Base-by-base conservation (phyloP, 2,113 vertebrate genomes). In the Nesogale talazaci region DNA sequence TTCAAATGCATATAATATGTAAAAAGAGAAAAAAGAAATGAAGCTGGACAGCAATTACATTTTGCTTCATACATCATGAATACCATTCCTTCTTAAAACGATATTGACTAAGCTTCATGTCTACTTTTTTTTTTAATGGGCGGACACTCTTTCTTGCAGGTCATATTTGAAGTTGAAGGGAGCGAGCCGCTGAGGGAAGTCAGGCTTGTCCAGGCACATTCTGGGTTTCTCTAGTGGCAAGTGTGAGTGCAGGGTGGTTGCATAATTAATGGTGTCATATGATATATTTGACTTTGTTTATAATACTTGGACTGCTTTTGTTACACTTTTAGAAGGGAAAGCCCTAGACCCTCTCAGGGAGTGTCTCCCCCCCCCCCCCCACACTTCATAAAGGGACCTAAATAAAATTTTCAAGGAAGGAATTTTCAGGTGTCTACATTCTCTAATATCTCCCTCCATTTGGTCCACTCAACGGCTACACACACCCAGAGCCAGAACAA, bases 301-400 rank as follows among this genome's bases (percentile, higher is more conserved):
- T n/a, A 29, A 31, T 19, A 76, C 3, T 1, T 38, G 40, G 52
- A 29, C 17, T 2, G 40, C 7, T 11, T 56, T 59, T 12, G 12
- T 16, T 42, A 86, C 31, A 38, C 27, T 56, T 42, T 29, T 19
- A 46, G 69, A 57, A 31, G 12, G 0, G 4, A 38, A 36, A 20
- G 5, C 1, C 1, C 3, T 0, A 10, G 40, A 23, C 4, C 12
- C 27, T 59, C 40, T 14, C 0, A 3, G 38, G 87, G 1, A 5
- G 22, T 29, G 12, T 4, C 25, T 1, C n/a, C n/a, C n/a, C n/a
- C n/a, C n/a, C n/a, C n/a, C n/a, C n/a, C n/a, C 36, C 10, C 56
- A 56, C 27, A 27, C 29, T 38, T 70, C 67, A 11, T 3, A 42
- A 36, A 16, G n/a, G 57, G 12, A 12, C 84, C 40, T 22, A 69